Conservation (phyloP, 2,888 invertebrate genomes). For the Frankliniella fusca region DNA sequence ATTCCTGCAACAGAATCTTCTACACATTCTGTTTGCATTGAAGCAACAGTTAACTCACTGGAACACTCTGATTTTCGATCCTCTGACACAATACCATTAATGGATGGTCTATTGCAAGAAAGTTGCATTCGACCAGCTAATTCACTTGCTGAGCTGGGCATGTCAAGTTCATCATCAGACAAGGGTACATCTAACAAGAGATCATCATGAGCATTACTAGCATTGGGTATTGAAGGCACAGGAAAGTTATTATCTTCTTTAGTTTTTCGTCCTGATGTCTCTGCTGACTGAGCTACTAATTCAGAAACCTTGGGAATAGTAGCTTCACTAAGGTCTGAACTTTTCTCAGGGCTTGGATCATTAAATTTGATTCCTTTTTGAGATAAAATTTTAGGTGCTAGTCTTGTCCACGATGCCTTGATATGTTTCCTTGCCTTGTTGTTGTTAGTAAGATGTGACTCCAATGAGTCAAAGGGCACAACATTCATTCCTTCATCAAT, state of each 20-base stretch:
- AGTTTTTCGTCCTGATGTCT: background rate
- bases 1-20: background rate
- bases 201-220: background rate
- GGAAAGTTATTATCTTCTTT: background rate
- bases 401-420: constrained; percentile 14
- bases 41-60: background rate
- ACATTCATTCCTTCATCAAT: constrained; percentile 2
- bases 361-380: background rate
- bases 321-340: background rate
- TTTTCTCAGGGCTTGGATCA: background rate
- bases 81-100: background rate
- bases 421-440: constrained; percentile 1
- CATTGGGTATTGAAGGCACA: background rate
- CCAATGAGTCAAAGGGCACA: background rate
- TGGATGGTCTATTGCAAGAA: background rate
- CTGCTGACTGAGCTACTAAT: background rate
- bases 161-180: constrained; percentile 2
- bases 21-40: too few relatives aligned
- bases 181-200: background rate
- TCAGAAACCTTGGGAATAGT: background rate
- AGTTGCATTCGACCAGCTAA: background rate
- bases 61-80: background rate
- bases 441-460: background rate
- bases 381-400: background rate
- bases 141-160: constrained; percentile 1